Evolutionary conservation across 2,888 invertebrate genomes (phyloP).

Genomic region (Lasioglossum calceatum): DNA sequence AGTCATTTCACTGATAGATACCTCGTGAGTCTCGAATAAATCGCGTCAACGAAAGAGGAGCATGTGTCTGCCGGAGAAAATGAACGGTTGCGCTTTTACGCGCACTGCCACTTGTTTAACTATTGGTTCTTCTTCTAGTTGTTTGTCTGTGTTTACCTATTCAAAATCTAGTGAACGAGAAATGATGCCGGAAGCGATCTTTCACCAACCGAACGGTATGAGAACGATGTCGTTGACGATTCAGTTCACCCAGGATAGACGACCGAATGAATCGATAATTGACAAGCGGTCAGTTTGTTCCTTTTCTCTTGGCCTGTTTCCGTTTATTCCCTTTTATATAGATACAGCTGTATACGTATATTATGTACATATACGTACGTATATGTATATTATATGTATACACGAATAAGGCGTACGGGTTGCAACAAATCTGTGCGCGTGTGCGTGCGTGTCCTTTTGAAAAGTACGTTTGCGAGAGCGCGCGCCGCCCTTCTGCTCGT

Average conservation of each 20-base stretch:
- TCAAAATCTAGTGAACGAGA: not conserved
- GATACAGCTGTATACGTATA: not conserved
- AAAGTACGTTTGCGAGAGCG: conserved; percentile 23
- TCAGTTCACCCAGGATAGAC: conserved; percentile 24
- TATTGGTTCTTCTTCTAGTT: conserved; percentile 1
- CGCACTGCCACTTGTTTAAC: not conserved
- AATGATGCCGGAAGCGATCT: not conserved
- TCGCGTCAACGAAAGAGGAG: conserved; percentile 3
- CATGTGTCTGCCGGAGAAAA: not conserved
- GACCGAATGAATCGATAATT: not conserved
- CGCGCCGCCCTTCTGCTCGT: conserved; percentile 36
- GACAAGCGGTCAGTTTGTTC: not conserved
- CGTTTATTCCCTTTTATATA: not conserved
- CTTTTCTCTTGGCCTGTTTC: conserved; percentile 10
- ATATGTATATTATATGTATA: not conserved
- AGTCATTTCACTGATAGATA: not conserved
- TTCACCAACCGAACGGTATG: not conserved
- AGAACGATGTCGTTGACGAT: not conserved
- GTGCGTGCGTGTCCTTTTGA: not conserved
- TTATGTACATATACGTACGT: conserved; percentile 1
- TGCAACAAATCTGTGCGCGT: too few relatives aligned
- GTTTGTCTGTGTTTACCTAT: not conserved
- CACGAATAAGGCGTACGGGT: too few relatives aligned
- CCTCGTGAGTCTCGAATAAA: not conserved
- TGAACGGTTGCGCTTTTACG: not conserved